Evolutionary conservation across 2,888 invertebrate genomes (phyloP).

Genomic region (Lasioglossum morio): DNA sequence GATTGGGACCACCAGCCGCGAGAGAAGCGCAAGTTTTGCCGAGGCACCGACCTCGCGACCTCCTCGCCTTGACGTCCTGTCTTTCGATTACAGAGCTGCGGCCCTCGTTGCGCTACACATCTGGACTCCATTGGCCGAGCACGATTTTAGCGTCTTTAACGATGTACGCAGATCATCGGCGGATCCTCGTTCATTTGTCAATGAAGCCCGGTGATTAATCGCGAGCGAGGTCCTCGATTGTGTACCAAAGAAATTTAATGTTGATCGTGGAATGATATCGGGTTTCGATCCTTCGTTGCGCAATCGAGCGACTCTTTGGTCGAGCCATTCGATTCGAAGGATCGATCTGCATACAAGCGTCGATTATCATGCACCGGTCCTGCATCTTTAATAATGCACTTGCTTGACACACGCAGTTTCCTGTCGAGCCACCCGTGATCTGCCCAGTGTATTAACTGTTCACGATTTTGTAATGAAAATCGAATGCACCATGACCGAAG

Average conservation of each 20-base stretch:
- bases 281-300: neutral
- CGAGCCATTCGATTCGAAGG: neutral
- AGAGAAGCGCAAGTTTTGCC: constrained; percentile 66
- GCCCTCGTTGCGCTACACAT: constrained; percentile 65
- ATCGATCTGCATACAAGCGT: neutral
- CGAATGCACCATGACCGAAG: too few relatives aligned
- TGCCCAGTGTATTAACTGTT: too few relatives aligned
- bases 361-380: neutral
- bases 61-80: constrained; percentile 75
- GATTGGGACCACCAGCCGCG: constrained; percentile 75
- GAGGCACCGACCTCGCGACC: constrained; percentile 71
- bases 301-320: neutral
- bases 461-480: too few relatives aligned
- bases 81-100: constrained; percentile 61
- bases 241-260: constrained; percentile 12
- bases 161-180: constrained; percentile 53
- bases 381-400: constrained; percentile 17
- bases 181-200: constrained; percentile 49
- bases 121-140: constrained; percentile 55
- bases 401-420: constrained; percentile 24
- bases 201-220: constrained; percentile 46
- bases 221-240: neutral
- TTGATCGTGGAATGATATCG: neutral
- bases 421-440: constrained; percentile 37
- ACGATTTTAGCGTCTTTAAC: constrained; percentile 56